These are phyloP conservation scores for Luffia ferchaultella DNA, from an alignment of 2,888 invertebrate genomes.

Conservation along the genomic window DNA sequence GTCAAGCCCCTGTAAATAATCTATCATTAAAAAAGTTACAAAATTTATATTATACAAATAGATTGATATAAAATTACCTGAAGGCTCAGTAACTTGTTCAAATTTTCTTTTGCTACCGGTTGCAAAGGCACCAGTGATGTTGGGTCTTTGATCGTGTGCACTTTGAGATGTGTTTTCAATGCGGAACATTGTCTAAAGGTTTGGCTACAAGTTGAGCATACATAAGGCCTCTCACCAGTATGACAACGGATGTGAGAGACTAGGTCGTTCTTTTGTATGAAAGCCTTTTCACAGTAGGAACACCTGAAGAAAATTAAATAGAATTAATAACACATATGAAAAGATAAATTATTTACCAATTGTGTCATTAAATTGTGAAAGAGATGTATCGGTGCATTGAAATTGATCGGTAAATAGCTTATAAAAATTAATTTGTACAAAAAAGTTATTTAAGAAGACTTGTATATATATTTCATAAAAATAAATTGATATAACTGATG, in stretches of 20 bases:
- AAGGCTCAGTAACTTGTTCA: background rate
- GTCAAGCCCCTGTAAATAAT: background rate
- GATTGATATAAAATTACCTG: background rate
- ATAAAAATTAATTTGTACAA: too few species aligned
- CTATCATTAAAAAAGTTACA: background rate
- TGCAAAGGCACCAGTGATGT: background rate
- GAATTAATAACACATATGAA: background rate
- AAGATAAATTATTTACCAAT: too few species aligned
- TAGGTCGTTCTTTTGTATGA: constrained; percentile 66
- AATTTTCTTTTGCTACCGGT: background rate
- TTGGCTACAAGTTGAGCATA: constrained; percentile 52
- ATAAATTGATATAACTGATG: too few species aligned
- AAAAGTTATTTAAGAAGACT: too few species aligned
- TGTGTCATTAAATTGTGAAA: too few species aligned
- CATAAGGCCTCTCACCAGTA: constrained; percentile 53
- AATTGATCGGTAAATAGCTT: too few species aligned
- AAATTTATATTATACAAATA: background rate
- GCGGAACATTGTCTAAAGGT: constrained; percentile 61
- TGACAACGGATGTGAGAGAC: constrained; percentile 64
- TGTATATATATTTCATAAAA: too few species aligned
- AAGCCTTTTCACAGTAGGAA: constrained; percentile 61
- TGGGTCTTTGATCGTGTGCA: constrained; percentile 25
- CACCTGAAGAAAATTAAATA: constrained; percentile 24
- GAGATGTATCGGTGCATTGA: too few species aligned
- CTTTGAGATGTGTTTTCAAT: constrained; percentile 53